phyloP scores from a whole-genome alignment of 1,140 invertebrate genomes.

The Drosophila quadrilineata region DNA sequence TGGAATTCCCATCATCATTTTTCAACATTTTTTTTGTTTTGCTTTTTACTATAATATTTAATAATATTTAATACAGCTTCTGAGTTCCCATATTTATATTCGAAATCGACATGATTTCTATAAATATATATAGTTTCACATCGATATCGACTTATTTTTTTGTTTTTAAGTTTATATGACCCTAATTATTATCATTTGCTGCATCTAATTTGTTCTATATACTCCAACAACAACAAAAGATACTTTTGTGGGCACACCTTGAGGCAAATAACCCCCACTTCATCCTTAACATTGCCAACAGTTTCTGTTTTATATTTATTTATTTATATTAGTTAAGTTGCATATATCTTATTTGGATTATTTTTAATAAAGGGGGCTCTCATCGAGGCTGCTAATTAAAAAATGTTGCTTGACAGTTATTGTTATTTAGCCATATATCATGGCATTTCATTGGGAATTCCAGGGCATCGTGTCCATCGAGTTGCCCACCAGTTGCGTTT shows the following conservation, averaged over 20 bases:
- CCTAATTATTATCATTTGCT: constrained; percentile 24
- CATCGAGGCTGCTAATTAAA: constrained; percentile 64
- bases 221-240: background rate
- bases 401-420: constrained; percentile 74
- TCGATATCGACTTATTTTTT: too few species aligned
- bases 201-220: constrained; percentile 17
- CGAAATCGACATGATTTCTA: background rate
- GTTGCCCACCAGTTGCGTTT: constrained; percentile 69
- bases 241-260: constrained; percentile 30
- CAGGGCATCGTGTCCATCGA: constrained; percentile 50
- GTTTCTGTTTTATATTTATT: constrained; percentile 14
- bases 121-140: background rate
- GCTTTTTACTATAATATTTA: too few species aligned
- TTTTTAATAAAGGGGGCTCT: constrained; percentile 50
- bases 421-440: constrained; percentile 77
- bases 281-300: background rate
- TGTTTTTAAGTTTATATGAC: too few species aligned
- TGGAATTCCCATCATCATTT: background rate
- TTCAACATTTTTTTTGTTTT: too few species aligned
- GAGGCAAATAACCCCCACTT: constrained; percentile 18
- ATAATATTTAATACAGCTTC: background rate
- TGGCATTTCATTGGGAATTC: constrained; percentile 76
- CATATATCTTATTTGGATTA: constrained; percentile 57
- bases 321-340: constrained; percentile 56
- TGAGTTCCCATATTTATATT: background rate